A percentile compares a stretch with the other conserved stretches of the same genome.
Evolutionary conservation across 92 coral and sea anemone species (phyloP).

Genomic region (Umimayanthus kanabou): DNA sequence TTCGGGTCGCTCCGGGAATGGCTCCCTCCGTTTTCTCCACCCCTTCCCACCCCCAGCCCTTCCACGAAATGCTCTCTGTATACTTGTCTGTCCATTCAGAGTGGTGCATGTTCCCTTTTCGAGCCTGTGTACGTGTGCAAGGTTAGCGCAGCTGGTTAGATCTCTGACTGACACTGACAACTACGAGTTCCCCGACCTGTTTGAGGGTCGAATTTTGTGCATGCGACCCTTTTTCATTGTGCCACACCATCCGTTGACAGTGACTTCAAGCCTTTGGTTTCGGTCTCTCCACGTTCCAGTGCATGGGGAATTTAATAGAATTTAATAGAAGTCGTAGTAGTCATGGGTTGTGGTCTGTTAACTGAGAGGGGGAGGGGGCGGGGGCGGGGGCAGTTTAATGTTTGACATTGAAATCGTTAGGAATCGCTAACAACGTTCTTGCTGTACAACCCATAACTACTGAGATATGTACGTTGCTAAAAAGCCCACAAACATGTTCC

Average conservation of each 20-base stretch:
- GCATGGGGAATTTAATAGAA: too few species aligned
- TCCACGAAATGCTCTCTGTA: conserved; percentile 70
- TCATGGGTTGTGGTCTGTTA: too few species aligned
- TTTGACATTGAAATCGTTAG: too few species aligned
- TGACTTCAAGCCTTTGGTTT: not conserved
- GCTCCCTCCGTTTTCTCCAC: conserved; percentile 68
- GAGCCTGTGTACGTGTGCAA: conserved; percentile 28
- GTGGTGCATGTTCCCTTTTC: conserved; percentile 48
- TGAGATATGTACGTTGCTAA: too few species aligned
- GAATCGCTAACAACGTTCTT: too few species aligned
- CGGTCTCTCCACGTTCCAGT: too few species aligned
- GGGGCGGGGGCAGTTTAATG: too few species aligned
- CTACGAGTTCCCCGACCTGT: not conserved
- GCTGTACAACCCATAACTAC: too few species aligned
- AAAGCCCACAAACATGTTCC: too few species aligned
- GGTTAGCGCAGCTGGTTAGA: not conserved
- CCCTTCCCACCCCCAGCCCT: conserved; percentile 67
- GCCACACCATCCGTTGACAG: not conserved
- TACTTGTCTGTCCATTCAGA: conserved; percentile 55
- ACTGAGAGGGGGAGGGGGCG: too few species aligned
- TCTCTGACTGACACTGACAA: not conserved
- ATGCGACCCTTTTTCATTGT: not conserved
- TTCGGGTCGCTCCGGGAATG: conserved; percentile 64
- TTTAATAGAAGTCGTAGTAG: too few species aligned
- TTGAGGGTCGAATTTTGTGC: not conserved